phyloP scores from a whole-genome alignment of 2,888 invertebrate genomes.

The Pristionchus mayeri region DNA sequence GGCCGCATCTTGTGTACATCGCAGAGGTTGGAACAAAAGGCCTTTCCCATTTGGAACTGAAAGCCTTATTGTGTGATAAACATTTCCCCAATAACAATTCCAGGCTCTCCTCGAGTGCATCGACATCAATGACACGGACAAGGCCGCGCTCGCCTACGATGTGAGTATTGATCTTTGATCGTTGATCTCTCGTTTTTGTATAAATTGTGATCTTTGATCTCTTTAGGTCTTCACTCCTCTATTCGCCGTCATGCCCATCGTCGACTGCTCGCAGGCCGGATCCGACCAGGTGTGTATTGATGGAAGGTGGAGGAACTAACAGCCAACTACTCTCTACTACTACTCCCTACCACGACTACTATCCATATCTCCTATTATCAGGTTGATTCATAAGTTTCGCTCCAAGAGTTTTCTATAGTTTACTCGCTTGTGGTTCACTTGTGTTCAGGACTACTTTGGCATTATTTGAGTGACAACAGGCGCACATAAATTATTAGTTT shows the following conservation, averaged over 20 bases:
- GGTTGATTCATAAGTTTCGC: no score
- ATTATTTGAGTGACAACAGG: no score
- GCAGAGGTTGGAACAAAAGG: conserved; percentile 1
- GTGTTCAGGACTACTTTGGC: no score
- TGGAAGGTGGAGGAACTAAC: no score
- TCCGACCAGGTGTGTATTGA: conserved; percentile 12
- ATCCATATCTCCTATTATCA: no score
- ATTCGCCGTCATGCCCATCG: conserved; percentile 52
- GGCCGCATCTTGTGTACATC: conserved; percentile 44
- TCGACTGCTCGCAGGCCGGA: conserved; percentile 47
- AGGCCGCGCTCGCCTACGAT: conserved; percentile 39
- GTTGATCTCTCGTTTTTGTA: neutral
- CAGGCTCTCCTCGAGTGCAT: conserved; percentile 57
- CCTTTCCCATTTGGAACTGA: neutral
- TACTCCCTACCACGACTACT: no score
- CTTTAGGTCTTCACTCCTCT: conserved; percentile 51
- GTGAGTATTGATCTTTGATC: conserved; percentile 37
- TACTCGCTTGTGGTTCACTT: no score
- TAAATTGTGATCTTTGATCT: neutral
- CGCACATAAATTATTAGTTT: no score
- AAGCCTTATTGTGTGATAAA: no score
- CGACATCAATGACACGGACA: conserved; percentile 59
- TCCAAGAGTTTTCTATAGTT: no score
- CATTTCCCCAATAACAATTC: neutral
- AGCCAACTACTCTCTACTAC: no score